phyloP scores from a whole-genome alignment of 1,140 invertebrate genomes.

The Ostrea edulis region DNA sequence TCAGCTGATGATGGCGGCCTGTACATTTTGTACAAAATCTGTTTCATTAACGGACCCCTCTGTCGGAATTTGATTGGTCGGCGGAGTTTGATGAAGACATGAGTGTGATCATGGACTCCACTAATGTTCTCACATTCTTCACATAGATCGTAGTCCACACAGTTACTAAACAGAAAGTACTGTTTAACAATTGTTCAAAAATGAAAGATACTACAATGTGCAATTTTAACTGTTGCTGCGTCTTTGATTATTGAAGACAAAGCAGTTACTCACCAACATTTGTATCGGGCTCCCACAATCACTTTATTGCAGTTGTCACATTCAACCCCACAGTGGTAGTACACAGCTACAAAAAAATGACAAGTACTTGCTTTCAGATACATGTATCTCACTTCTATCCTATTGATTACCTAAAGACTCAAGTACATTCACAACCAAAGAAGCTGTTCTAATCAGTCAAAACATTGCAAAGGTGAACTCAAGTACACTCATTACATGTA shows the following conservation, averaged over 20 bases:
- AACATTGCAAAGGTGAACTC: too few species aligned
- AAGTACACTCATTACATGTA: too few species aligned
- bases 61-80: constrained; percentile 62
- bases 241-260: background rate
- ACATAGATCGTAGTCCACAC: constrained; percentile 78
- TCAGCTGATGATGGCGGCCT: constrained; percentile 1
- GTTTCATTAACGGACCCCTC: constrained; percentile 61
- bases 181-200: background rate
- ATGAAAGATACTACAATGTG: background rate
- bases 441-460: too few species aligned
- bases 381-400: too few species aligned
- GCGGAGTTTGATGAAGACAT: constrained; percentile 77
- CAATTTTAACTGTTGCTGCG: background rate
- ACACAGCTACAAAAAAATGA: constrained; percentile 61
- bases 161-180: constrained; percentile 69
- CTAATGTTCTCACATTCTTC: constrained; percentile 73
- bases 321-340: constrained; percentile 71
- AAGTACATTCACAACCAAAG: background rate
- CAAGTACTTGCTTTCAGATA: background rate
- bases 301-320: constrained; percentile 76
- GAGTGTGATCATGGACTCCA: constrained; percentile 71
- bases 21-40: constrained; percentile 46
- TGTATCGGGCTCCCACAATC: constrained; percentile 76
- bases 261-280: constrained; percentile 74
- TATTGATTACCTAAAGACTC: background rate